Percentiles rank a stretch among this genome's conserved stretches.
phyloP scores from a whole-genome alignment of 2,113 vertebrate genomes.

The Sprattus sprattus region DNA sequence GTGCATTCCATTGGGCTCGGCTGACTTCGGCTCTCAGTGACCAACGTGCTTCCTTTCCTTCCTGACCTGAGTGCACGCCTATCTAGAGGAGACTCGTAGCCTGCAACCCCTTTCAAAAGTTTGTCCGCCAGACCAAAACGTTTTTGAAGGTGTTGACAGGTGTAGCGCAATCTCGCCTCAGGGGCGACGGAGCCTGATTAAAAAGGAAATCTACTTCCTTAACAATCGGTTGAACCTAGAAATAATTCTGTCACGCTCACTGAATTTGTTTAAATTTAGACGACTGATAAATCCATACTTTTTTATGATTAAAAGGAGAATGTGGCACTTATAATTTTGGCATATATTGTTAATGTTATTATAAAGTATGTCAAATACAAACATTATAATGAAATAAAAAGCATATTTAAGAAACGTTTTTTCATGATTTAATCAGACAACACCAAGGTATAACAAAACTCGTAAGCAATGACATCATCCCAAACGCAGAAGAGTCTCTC shows the following conservation, averaged over 20 bases:
- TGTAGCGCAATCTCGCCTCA: not conserved
- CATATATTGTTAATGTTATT: too few relatives aligned
- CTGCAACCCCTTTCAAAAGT: conserved; percentile 48
- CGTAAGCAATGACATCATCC: conserved; percentile 5
- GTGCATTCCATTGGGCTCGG: conserved; percentile 52
- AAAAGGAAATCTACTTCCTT: not conserved
- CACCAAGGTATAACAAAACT: not conserved
- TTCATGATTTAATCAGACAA: not conserved
- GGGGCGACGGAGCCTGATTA: not conserved
- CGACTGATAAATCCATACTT: too few relatives aligned
- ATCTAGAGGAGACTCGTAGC: conserved; percentile 45
- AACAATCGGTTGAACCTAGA: not conserved
- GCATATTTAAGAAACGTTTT: not conserved
- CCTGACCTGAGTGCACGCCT: conserved; percentile 40
- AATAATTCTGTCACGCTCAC: not conserved
- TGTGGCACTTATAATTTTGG: too few relatives aligned
- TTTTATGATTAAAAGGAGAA: too few relatives aligned
- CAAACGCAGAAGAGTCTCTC: not conserved
- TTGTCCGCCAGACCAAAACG: conserved; percentile 22
- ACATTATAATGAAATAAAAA: too few relatives aligned
- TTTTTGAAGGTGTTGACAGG: conserved; percentile 42
- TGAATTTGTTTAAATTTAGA: not conserved
- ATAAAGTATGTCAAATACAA: too few relatives aligned
- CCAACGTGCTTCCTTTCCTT: conserved; percentile 54
- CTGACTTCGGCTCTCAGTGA: conserved; percentile 26